Evolutionary conservation across 2,888 invertebrate species (phyloP), one percentile per base, ranked within the genome.

Genomic region (Teleiodes luculella): DNA sequence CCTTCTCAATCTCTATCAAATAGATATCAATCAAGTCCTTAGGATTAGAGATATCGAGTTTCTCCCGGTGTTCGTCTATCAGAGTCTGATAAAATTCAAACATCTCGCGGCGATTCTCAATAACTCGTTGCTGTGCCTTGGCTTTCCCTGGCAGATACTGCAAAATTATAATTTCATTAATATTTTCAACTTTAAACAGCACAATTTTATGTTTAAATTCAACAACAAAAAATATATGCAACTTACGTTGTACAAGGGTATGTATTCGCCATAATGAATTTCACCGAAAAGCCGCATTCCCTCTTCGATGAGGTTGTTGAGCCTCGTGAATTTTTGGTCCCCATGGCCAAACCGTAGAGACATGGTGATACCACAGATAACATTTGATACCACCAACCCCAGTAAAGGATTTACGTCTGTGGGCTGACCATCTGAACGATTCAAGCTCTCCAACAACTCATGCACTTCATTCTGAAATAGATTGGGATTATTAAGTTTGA

Each of bases 341-440:
- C 95, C 94, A 63, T 94, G 92, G 54, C 93, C 92, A 81, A 97
- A 97, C 39, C 96, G 91, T 3, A 95, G 94, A 31, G 96, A 95
- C 97, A 97, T 97, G 70, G 97, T 92, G 65, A 97, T 93, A 60
- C 95, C 95, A 80, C 97, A 97, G 64, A 97, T 97, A 3, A 97
- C 96, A 82, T 97, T 97, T 72, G 95, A 96, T 63, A 97, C 94
- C 30, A 95, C 94, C 62, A 96, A 92, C 37, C 96, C 94, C 51
- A 97, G 91, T 16, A 93, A 87, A 7, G 94, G 93, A 52, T 95
- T 95, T 53, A 96, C 86, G 71, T 95, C 94, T 37, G 94, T 91
- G 0, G 96, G 92, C 33, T 91, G 89, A n/a, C 94, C 93, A 59
- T 92, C 91, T 52, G 92, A 86, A 4, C 90, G 86, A 53, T 92